Conservation (phyloP, 37 sponge, comb jelly and placozoan species). For the Bolinopsis microptera region DNA sequence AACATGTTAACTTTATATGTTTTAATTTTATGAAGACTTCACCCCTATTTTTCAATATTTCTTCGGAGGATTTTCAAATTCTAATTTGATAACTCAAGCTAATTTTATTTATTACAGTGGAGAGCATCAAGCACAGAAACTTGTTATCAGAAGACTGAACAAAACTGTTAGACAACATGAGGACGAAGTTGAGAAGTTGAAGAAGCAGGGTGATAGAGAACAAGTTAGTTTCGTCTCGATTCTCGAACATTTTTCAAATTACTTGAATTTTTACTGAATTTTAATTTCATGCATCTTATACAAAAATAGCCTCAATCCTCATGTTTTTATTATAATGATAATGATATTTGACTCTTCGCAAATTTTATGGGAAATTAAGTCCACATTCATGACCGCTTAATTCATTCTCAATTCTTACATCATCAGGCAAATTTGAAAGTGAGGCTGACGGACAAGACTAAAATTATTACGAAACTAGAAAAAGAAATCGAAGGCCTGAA, state of each 20-base stretch:
- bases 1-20: background rate
- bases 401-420: too few species aligned
- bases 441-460: constrained; percentile 28
- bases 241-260: too few species aligned
- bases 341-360: too few species aligned
- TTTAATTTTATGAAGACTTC: too few species aligned
- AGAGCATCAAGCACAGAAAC: constrained; percentile 52
- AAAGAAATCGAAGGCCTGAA: constrained; percentile 24
- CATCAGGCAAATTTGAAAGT: constrained; percentile 28
- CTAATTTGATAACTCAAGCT: background rate
- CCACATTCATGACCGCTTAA: too few species aligned
- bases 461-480: constrained; percentile 22
- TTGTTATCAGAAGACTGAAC: constrained; percentile 26
- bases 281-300: too few species aligned
- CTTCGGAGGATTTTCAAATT: background rate
- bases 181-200: constrained; percentile 5
- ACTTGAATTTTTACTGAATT: too few species aligned
- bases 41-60: too few species aligned
- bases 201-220: constrained; percentile 42
- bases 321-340: too few species aligned
- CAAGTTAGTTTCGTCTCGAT: background rate
- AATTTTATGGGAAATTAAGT: too few species aligned
- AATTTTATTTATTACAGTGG: constrained; percentile 14
- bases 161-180: constrained; percentile 53
- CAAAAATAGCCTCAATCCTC: too few species aligned